Conservation (phyloP, 2,113 vertebrate species). For the Hydrochoerus hydrochaeris region DNA sequence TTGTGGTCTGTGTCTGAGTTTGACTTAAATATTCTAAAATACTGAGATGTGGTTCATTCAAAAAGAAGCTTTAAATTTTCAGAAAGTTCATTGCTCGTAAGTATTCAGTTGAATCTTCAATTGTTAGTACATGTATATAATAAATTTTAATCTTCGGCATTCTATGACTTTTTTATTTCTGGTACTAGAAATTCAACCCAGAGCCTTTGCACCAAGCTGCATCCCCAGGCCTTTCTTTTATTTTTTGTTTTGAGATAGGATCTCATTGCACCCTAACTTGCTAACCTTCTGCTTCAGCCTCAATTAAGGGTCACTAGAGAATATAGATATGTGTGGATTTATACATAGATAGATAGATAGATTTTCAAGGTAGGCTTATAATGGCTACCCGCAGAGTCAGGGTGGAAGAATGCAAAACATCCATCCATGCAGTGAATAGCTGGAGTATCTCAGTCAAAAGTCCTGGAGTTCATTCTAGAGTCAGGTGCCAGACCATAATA, state of each 20-base stretch:
- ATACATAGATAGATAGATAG: no score
- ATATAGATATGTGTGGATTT: neutral
- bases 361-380: neutral
- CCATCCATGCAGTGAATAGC: neutral
- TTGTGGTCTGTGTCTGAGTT: rapidly evolving
- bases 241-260: neutral
- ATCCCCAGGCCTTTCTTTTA: neutral
- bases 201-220: neutral
- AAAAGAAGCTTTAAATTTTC: neutral
- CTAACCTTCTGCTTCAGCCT: neutral
- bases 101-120: neutral
- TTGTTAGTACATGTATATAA: neutral
- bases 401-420: neutral
- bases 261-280: neutral
- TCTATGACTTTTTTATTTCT: neutral
- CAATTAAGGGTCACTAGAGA: neutral
- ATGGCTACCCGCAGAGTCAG: neutral
- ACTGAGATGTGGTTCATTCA: neutral
- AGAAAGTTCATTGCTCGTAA: neutral
- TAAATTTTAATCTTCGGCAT: neutral
- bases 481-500: neutral
- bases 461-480: neutral
- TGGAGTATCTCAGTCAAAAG: neutral
- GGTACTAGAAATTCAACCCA: neutral
- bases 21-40: neutral